phyloP scores from a whole-genome alignment of 2,113 vertebrate genomes.

The Clarias gariepinus region DNA sequence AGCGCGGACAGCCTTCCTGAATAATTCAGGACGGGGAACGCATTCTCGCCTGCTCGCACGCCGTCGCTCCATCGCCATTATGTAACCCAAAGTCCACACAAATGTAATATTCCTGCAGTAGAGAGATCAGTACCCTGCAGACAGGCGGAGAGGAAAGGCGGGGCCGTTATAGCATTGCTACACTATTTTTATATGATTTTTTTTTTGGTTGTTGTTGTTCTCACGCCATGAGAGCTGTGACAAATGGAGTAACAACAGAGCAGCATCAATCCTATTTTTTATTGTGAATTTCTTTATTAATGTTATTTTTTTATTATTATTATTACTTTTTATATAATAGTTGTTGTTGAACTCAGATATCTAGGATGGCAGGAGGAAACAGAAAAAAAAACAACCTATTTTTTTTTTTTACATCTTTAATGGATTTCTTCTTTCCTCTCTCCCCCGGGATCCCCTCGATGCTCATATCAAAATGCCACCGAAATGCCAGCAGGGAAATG shows the following conservation, averaged over 20 bases:
- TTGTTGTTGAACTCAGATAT: constrained; percentile 60
- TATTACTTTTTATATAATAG: constrained; percentile 52
- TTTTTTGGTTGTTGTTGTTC: not conserved
- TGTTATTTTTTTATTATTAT: too few species aligned
- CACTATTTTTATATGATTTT: not conserved
- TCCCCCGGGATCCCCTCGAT: constrained; percentile 59
- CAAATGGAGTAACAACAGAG: not conserved
- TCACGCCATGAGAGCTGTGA: not conserved
- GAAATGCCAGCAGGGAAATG: constrained; percentile 76
- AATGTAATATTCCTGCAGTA: constrained; percentile 50
- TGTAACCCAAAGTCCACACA: constrained; percentile 50
- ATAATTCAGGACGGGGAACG: constrained; percentile 71
- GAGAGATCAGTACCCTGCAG: constrained; percentile 50
- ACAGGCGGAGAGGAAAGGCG: constrained; percentile 25
- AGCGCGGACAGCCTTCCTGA: constrained; percentile 72
- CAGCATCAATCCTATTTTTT: not conserved
- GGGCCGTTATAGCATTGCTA: not conserved
- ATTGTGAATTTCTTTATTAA: constrained; percentile 49
- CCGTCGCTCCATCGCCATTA: constrained; percentile 64
- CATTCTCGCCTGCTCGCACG: constrained; percentile 57
- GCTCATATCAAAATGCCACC: constrained; percentile 75
- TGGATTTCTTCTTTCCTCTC: constrained; percentile 59
- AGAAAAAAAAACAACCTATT: constrained; percentile 36
- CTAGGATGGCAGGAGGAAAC: constrained; percentile 53
- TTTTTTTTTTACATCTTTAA: constrained; percentile 53